Conservation (phyloP, 2,888 invertebrate species). For the Blastobasis adustella region DNA sequence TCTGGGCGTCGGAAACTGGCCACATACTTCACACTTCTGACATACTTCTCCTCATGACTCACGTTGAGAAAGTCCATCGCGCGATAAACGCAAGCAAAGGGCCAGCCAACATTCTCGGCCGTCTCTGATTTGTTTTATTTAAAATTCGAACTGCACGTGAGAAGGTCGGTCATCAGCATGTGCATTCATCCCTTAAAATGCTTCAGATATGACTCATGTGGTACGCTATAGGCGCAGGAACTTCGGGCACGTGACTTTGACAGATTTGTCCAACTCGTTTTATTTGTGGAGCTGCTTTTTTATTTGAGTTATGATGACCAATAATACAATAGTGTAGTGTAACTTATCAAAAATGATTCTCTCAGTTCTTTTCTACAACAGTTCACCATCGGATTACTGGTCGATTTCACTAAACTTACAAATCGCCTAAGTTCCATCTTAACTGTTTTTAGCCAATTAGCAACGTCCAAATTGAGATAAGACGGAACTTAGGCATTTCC, state of each 20-base stretch:
- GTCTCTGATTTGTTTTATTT: constrained; percentile 7
- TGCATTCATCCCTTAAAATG: constrained; percentile 21
- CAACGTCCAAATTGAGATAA: too few species aligned
- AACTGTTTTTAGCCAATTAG: too few species aligned
- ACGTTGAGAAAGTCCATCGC: constrained; percentile 16
- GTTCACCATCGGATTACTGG: not conserved
- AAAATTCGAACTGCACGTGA: constrained; percentile 10
- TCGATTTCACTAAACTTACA: constrained; percentile 1
- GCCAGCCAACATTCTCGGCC: constrained; percentile 5
- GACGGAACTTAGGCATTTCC: too few species aligned
- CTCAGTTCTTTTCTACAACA: too few species aligned
- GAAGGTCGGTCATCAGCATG: constrained; percentile 17
- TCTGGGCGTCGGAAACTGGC: constrained; percentile 27
- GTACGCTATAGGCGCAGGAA: constrained; percentile 5
- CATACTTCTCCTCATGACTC: constrained; percentile 56
- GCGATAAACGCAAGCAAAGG: constrained; percentile 11
- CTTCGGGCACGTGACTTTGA: not conserved
- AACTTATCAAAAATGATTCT: too few species aligned
- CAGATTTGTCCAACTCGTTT: not conserved
- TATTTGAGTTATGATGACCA: too few species aligned
- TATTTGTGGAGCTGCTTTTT: too few species aligned
- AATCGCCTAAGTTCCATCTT: too few species aligned
- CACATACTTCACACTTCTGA: constrained; percentile 41
- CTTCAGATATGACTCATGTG: constrained; percentile 22
- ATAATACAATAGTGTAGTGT: too few species aligned